These are phyloP conservation scores for Drosophila acutilabella DNA, from an alignment of 2,888 invertebrate species.

Conservation along the genomic window DNA sequence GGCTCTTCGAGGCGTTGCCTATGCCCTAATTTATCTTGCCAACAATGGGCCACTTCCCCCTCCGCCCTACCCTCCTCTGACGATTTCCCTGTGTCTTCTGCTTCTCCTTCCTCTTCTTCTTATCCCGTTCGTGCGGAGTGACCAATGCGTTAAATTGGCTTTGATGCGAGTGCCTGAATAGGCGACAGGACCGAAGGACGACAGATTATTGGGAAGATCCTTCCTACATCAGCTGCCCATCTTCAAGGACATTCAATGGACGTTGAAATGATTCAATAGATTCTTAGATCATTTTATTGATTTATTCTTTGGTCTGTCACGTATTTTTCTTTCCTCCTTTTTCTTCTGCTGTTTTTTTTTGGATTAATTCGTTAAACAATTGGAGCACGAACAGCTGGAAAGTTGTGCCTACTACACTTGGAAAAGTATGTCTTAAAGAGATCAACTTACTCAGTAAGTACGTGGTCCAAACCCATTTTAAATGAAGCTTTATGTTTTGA, in stretches of 20 bases:
- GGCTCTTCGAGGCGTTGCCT: slow-evolving; percentile 20
- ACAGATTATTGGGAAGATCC: slow-evolving; percentile 63
- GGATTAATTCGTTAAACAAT: slow-evolving; percentile 56
- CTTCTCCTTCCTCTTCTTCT: background rate
- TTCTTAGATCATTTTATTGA: slow-evolving; percentile 58
- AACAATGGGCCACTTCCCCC: slow-evolving; percentile 11
- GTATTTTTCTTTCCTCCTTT: slow-evolving; percentile 2
- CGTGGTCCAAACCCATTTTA: no score
- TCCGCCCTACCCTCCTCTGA: background rate
- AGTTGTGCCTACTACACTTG: background rate
- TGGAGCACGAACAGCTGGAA: slow-evolving; percentile 45
- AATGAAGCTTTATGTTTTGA: no score
- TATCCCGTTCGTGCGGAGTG: slow-evolving; percentile 64
- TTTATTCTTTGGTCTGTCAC: slow-evolving; percentile 55
- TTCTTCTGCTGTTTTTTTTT: slow-evolving; percentile 22
- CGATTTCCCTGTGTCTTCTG: no score
- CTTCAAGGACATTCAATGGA: slow-evolving; percentile 23
- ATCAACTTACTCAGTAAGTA: no score
- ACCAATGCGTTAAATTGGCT: slow-evolving; percentile 77
- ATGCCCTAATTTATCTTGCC: slow-evolving; percentile 76
- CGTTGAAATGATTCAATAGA: background rate
- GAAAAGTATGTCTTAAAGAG: no score
- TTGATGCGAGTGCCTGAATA: slow-evolving; percentile 57
- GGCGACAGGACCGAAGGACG: slow-evolving; percentile 21
- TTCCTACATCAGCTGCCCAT: slow-evolving; percentile 26